Conservation (phyloP, 2,888 invertebrate species). For the Chrysolina haemoptera region DNA sequence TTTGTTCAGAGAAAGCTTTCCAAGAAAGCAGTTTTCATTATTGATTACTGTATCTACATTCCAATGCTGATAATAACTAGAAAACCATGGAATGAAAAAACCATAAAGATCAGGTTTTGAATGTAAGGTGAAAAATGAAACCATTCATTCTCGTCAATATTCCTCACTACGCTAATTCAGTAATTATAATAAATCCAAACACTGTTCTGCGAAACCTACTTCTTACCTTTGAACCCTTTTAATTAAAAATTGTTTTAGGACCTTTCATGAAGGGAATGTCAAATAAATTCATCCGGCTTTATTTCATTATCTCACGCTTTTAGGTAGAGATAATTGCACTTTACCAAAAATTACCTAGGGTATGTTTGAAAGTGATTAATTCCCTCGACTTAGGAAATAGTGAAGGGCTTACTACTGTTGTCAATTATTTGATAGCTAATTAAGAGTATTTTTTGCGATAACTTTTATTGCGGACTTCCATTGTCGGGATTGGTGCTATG, state of each 20-base stretch:
- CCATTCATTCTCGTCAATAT: neutral
- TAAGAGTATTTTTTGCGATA: no score
- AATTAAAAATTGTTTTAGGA: neutral
- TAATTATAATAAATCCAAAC: neutral
- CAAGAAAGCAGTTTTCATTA: no score
- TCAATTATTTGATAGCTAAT: no score
- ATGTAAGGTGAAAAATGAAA: neutral
- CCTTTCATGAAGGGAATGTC: neutral
- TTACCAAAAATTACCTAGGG: neutral
- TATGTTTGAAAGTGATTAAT: neutral
- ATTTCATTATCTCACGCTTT: neutral
- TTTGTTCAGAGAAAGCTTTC: no score
- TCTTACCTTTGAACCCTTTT: neutral
- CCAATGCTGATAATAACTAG: no score
- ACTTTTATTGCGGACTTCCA: no score
- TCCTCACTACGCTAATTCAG: neutral
- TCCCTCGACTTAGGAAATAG: no score
- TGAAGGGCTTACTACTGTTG: no score
- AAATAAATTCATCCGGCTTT: neutral
- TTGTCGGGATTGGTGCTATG: no score
- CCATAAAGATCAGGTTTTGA: neutral
- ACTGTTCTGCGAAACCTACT: neutral
- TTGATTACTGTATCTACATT: no score
- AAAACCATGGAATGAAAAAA: no score
- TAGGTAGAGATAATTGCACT: neutral